A percentile compares a stretch with the other conserved stretches of the same genome.
Evolutionary conservation across 2,888 invertebrate genomes (phyloP).

Genomic region (Hecatera dysodea): DNA sequence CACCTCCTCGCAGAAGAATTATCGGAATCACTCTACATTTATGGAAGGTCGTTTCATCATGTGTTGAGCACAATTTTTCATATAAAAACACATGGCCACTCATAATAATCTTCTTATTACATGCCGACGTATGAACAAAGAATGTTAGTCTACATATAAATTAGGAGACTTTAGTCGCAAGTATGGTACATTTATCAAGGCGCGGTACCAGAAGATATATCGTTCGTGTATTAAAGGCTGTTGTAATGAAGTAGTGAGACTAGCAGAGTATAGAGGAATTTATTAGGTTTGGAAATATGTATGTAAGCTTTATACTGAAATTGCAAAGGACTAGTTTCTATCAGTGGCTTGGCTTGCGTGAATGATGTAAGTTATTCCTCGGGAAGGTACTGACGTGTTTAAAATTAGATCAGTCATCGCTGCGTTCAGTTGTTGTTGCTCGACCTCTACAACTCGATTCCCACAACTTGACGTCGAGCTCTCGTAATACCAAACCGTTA

Average conservation of each 20-base stretch:
- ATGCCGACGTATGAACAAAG: conserved; percentile 31
- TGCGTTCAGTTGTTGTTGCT: too few relatives aligned
- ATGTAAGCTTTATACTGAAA: background rate
- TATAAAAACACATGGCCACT: conserved; percentile 22
- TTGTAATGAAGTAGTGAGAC: conserved; percentile 26
- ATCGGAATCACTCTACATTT: too few relatives aligned
- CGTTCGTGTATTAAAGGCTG: conserved; percentile 45
- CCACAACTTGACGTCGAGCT: too few relatives aligned
- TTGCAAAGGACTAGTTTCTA: too few relatives aligned
- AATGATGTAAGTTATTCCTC: too few relatives aligned
- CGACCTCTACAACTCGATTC: too few relatives aligned
- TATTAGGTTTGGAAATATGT: conserved; percentile 12
- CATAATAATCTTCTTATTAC: conserved; percentile 40
- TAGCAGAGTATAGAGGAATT: conserved; percentile 11
- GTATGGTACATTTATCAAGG: conserved; percentile 45
- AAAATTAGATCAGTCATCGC: too few relatives aligned
- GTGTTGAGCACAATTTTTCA: background rate
- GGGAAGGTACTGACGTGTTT: too few relatives aligned
- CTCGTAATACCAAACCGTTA: too few relatives aligned
- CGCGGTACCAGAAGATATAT: conserved; percentile 43
- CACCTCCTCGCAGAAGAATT: too few relatives aligned
- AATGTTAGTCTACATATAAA: conserved; percentile 42
- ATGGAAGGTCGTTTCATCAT: too few relatives aligned
- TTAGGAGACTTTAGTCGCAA: conserved; percentile 51
- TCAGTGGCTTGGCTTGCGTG: too few relatives aligned